A percentile compares a stretch with the other conserved stretches of the same genome.
phyloP scores from a whole-genome alignment of 2,113 vertebrate genomes.

The Anoplopoma fimbria region DNA sequence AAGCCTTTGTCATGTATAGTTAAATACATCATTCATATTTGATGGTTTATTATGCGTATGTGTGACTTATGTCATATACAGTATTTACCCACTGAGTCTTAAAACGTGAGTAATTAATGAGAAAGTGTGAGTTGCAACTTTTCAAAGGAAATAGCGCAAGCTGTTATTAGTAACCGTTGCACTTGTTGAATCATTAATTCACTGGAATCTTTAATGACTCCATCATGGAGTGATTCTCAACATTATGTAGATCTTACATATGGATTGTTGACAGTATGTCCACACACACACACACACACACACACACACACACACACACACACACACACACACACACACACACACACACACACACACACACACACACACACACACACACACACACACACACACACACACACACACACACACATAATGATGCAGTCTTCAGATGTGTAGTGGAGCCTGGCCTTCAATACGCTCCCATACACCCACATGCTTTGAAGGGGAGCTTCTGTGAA shows the following conservation, averaged over 20 bases:
- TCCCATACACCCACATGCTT: conserved; percentile 44
- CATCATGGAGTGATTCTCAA: neutral
- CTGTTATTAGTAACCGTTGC: conserved; percentile 25
- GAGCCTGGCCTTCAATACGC: conserved; percentile 1
- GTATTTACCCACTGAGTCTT: too few relatives aligned
- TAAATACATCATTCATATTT: too few relatives aligned
- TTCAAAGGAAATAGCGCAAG: neutral
- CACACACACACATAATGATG: neutral
- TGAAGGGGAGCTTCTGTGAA: conserved; percentile 38
- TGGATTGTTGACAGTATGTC: conserved; percentile 16
- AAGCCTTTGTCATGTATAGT: too few relatives aligned
- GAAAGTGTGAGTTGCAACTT: neutral
- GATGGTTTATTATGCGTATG: too few relatives aligned
- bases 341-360: too few relatives aligned
- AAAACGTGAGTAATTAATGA: conserved; percentile 18
- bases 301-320: too few relatives aligned
- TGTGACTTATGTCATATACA: too few relatives aligned
- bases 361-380: neutral
- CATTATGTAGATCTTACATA: conserved; percentile 8
- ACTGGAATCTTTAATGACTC: conserved; percentile 30
- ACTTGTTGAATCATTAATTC: conserved; percentile 21
- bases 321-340: neutral
- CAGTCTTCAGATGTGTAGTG: conserved; percentile 11
- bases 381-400: too few relatives aligned
- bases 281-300: neutral